Percentiles rank a stretch among this genome's conserved stretches.
These are phyloP conservation scores for Oryctes rhinoceros DNA, from an alignment of 1,140 invertebrate genomes.

Conservation along the genomic window DNA sequence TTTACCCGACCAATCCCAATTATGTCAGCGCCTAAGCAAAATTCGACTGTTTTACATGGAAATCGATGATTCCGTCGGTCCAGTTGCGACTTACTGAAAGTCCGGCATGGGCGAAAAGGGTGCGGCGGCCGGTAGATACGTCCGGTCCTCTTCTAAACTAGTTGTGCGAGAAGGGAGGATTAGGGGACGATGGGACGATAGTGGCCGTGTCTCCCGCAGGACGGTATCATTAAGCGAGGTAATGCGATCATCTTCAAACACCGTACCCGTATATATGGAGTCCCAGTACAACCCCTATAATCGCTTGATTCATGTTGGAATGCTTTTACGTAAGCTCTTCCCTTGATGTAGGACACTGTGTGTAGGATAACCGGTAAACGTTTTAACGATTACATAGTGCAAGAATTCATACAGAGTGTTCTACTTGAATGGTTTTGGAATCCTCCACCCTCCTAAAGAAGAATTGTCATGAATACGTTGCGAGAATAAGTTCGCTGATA, in stretches of 20 bases:
- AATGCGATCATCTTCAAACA: conserved; percentile 38
- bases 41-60: neutral
- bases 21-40: neutral
- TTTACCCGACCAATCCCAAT: neutral
- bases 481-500: too few relatives aligned
- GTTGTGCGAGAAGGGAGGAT: neutral
- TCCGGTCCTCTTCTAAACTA: neutral
- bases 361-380: neutral
- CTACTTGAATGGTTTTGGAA: too few relatives aligned
- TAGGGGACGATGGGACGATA: neutral
- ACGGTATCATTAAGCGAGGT: conserved; percentile 41
- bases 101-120: neutral
- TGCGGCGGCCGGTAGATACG: neutral
- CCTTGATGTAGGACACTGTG: neutral
- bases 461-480: too few relatives aligned
- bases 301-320: conserved; percentile 41
- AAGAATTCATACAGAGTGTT: too few relatives aligned
- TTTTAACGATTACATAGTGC: neutral
- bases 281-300: conserved; percentile 40
- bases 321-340: conserved; percentile 32
- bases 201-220: conserved; percentile 13
- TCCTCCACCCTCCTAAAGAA: too few relatives aligned
- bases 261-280: neutral
- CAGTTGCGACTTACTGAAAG: conserved; percentile 13
- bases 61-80: neutral